phyloP scores from a whole-genome alignment of 1,140 invertebrate genomes.

The Aphelenchoides besseyi region DNA sequence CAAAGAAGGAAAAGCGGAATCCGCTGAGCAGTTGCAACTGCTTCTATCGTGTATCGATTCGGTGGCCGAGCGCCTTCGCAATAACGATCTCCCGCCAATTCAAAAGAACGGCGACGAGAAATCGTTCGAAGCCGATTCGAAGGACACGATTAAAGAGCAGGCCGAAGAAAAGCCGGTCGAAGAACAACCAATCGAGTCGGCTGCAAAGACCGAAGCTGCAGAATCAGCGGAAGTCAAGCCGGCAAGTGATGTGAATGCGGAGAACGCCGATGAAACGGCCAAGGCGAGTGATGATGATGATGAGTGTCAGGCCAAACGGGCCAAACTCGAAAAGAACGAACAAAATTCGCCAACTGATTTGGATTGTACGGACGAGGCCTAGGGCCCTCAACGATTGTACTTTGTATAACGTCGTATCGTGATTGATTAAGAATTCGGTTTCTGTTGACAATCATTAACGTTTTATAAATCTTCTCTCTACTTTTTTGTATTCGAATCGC shows the following conservation, averaged over 20 bases:
- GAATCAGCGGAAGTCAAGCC: background rate
- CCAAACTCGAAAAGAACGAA: background rate
- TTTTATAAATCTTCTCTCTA: too few species aligned
- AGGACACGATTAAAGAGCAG: background rate
- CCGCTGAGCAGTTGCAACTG: background rate
- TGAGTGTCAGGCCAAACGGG: background rate
- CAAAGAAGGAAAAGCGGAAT: slow-evolving; percentile 1
- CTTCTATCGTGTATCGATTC: background rate
- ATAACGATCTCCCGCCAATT: background rate
- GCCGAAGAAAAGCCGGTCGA: background rate
- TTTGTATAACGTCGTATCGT: too few species aligned
- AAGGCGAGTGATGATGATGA: background rate
- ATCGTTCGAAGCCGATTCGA: too few species aligned
- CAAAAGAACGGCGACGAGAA: background rate
- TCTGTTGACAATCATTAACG: too few species aligned
- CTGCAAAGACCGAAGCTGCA: background rate
- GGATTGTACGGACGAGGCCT: background rate
- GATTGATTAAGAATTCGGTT: too few species aligned
- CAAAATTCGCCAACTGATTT: background rate
- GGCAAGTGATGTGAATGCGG: background rate
- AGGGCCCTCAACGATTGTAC: too few species aligned
- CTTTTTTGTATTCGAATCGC: too few species aligned
- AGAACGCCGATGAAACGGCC: background rate
- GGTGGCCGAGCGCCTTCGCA: slow-evolving; percentile 3
- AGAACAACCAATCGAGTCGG: background rate